phyloP scores from a whole-genome alignment of 2,888 invertebrate species.

The Hyposoter dolosus region DNA sequence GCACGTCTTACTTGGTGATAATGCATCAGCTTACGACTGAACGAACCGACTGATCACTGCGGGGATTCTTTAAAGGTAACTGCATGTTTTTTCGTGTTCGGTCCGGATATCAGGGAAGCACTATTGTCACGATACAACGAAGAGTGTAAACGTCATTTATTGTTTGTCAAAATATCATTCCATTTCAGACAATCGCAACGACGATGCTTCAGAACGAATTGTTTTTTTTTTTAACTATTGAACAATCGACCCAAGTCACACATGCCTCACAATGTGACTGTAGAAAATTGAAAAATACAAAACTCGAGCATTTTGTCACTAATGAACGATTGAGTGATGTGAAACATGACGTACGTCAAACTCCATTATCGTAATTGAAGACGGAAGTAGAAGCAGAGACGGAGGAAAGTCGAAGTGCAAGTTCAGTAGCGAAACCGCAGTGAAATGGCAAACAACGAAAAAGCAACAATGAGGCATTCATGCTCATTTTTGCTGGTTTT shows the following conservation, averaged over 20 bases:
- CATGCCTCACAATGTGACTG: no score
- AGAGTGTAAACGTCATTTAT: neutral
- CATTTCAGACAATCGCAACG: neutral
- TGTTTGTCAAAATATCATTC: neutral
- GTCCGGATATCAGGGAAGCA: no score
- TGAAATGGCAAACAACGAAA: constrained; percentile 22
- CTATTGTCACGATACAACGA: no score
- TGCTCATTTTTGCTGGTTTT: neutral
- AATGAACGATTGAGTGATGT: neutral
- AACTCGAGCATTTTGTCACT: neutral
- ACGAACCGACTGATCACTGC: no score
- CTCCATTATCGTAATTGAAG: constrained; percentile 5
- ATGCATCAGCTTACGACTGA: no score
- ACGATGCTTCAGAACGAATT: neutral
- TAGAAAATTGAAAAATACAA: no score
- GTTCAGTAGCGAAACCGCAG: constrained; percentile 8
- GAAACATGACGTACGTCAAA: neutral
- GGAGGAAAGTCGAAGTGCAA: neutral
- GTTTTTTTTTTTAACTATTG: neutral
- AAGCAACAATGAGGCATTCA: neutral
- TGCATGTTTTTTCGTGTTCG: no score
- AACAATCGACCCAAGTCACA: neutral
- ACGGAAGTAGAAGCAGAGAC: neutral
- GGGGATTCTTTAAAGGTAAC: no score
- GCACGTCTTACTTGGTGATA: no score